Base-by-base conservation (phyloP, 2,888 invertebrate species). In the Magallana nippona region DNA sequence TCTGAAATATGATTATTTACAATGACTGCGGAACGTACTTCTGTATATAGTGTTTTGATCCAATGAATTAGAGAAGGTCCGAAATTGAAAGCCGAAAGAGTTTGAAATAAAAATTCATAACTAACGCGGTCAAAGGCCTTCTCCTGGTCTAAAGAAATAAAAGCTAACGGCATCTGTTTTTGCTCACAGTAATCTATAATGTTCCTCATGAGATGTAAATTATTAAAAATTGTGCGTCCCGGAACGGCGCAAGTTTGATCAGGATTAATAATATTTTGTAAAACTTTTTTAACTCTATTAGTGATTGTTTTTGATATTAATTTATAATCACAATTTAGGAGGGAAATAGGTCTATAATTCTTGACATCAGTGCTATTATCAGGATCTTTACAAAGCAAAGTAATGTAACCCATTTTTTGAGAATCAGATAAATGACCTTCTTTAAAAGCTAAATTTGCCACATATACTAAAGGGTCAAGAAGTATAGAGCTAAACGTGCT, bases 101-200 rank as follows among this genome's bases (percentile, higher is more conserved):
- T n/a, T n/a, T n/a, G n/a, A 11, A 83, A 82, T 78, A n/a, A 83
- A 84, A 89, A 19, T 83, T n/a, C 81, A 79, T 88, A 87, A 55
- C 83, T 84, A 17, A 89, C 89, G 58, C 89, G 82, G 79, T 89
- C 88, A 77, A 89, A 89, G 1, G 88, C 89, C 62, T 89, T 89
- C 77, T 87, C 88, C 81, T 89, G 89, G 63, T 90, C 89, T 55
- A 89, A 58, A 83, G 77, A 80, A 58, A 44, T 44, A 8, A 44
- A 44, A 44, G 44, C 44, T 44, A 5, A 8, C 44, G 44, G 44
- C 8, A 44, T 5, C 87, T 62, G 83, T 83, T 88, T 86, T 77
- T 86, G 86, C 19, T 88, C 82, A 19, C 83, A 78, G 88, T 86
- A 89, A 79, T 88, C 85, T 19, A 84, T 19, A 32, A 88, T 82